These are phyloP conservation scores for Chunga burmeisteri DNA, from an alignment of 2,113 vertebrate species.

Conservation along the genomic window DNA sequence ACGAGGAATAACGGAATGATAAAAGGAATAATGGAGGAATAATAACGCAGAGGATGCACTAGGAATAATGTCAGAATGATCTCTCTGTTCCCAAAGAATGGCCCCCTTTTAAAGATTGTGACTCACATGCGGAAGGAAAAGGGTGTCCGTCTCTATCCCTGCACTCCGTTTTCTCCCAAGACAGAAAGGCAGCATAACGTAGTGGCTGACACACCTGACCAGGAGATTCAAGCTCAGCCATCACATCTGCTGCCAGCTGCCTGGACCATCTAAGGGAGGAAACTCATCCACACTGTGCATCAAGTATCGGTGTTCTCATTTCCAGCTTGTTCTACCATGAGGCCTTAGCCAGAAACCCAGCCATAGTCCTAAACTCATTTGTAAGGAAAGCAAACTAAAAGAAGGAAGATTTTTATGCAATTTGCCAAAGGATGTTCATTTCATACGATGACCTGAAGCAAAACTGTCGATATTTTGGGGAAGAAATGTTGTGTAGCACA, in stretches of 20 bases:
- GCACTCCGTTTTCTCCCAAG: not conserved
- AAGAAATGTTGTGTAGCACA: not conserved
- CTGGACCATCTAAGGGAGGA: not conserved
- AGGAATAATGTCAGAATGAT: not conserved
- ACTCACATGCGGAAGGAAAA: not conserved
- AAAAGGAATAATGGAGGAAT: not conserved
- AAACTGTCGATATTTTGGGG: not conserved
- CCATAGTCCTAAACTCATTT: not conserved
- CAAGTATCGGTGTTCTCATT: not conserved
- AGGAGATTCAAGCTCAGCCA: not conserved
- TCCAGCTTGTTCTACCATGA: not conserved
- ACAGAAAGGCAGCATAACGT: not conserved
- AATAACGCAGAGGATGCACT: not conserved
- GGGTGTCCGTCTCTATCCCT: not conserved
- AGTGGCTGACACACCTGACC: not conserved
- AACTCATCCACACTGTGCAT: fast-evolving
- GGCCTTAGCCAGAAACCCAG: not conserved
- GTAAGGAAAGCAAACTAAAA: not conserved
- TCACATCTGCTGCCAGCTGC: not conserved
- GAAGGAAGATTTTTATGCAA: not conserved
- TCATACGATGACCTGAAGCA: not conserved
- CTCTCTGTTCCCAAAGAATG: not conserved
- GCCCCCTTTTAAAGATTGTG: not conserved
- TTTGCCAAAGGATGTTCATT: not conserved
- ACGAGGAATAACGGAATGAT: fast-evolving